phyloP scores from a whole-genome alignment of 2,113 vertebrate genomes.

The Cyprinodon tularosa region DNA sequence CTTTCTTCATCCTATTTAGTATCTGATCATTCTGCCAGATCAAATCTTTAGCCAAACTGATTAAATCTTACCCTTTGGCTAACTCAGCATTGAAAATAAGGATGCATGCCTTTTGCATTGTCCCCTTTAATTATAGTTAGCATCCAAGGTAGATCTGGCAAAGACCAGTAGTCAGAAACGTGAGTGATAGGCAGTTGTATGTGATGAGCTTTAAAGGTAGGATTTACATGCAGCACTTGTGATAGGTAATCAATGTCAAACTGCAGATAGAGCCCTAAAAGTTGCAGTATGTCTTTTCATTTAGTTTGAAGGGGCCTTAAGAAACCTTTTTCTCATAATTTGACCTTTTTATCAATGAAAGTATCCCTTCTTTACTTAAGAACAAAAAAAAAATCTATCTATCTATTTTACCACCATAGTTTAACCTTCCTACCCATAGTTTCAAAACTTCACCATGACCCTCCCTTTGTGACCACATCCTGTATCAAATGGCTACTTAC shows the following conservation, averaged over 20 bases:
- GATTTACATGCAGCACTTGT: slow-evolving; percentile 49
- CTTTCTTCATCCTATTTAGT: slow-evolving; percentile 25
- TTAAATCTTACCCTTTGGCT: slow-evolving; percentile 60
- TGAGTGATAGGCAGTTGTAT: slow-evolving; percentile 54
- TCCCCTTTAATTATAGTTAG: slow-evolving; percentile 63
- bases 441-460: background rate
- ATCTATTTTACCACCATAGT: too few species aligned
- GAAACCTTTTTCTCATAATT: slow-evolving; percentile 1
- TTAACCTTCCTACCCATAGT: background rate
- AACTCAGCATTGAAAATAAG: slow-evolving; percentile 50
- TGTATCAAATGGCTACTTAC: background rate
- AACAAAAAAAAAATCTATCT: too few species aligned
- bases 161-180: slow-evolving; percentile 50
- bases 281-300: slow-evolving; percentile 19
- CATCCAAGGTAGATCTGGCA: slow-evolving; percentile 50
- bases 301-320: slow-evolving; percentile 15
- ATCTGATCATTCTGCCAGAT: slow-evolving; percentile 58
- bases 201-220: slow-evolving; percentile 55
- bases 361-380: too few species aligned
- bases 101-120: slow-evolving; percentile 41
- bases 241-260: slow-evolving; percentile 42
- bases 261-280: slow-evolving; percentile 26
- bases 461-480: background rate
- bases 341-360: background rate
- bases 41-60: slow-evolving; percentile 55